Evolutionary conservation across 1,140 invertebrate species (phyloP).

Genomic region (Hycleus cichorii): DNA sequence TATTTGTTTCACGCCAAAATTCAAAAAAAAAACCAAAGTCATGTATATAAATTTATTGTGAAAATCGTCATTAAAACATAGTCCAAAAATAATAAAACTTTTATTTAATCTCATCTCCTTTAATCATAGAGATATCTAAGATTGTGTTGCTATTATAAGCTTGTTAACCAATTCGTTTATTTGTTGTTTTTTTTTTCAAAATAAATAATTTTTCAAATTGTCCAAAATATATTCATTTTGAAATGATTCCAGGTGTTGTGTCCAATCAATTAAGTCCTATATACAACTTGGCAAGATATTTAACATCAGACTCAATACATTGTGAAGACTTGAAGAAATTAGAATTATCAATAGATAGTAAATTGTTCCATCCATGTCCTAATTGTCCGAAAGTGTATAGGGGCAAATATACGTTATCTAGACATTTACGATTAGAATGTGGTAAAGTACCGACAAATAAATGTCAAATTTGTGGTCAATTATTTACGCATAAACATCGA

Average conservation of each 20-base stretch:
- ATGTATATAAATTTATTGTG: too few relatives aligned
- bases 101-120: too few relatives aligned
- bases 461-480: constrained; percentile 43
- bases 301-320: constrained; percentile 2
- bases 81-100: too few relatives aligned
- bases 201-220: too few relatives aligned
- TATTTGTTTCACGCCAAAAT: too few relatives aligned
- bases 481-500: constrained; percentile 48
- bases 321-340: constrained; percentile 5
- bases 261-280: constrained; percentile 2
- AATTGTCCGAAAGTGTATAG: constrained; percentile 34
- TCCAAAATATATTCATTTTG: not conserved
- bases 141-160: too few relatives aligned
- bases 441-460: constrained; percentile 47
- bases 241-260: constrained; percentile 6
- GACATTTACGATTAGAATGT: constrained; percentile 48
- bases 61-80: too few relatives aligned
- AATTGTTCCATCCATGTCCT: constrained; percentile 22
- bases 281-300: constrained; percentile 11
- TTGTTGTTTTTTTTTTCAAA: too few relatives aligned
- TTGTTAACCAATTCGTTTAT: too few relatives aligned
- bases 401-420: constrained; percentile 46
- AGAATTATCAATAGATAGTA: constrained; percentile 12
- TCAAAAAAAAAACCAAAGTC: too few relatives aligned
- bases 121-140: too few relatives aligned